Evolutionary conservation across 2,113 vertebrate genomes (phyloP).

Genomic region (Tachuris rubrigastra): DNA sequence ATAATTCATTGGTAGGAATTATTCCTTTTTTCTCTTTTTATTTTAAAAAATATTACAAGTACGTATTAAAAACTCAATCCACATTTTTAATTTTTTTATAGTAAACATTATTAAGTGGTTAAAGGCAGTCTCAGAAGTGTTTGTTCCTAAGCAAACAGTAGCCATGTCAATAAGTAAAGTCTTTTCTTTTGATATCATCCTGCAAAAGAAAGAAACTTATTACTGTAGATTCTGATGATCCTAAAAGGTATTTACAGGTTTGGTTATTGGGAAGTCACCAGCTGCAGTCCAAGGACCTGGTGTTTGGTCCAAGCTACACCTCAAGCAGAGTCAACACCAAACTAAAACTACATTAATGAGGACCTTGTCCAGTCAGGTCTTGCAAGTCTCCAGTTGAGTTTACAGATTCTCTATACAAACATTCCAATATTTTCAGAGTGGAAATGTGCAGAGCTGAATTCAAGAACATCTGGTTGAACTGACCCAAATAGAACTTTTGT

Average conservation of each 20-base stretch:
- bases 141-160: neutral
- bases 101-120: neutral
- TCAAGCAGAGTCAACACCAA: neutral
- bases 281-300: neutral
- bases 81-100: neutral
- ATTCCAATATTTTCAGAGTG: neutral
- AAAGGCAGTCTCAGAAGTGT: neutral
- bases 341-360: neutral
- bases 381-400: neutral
- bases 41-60: neutral
- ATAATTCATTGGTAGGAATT: neutral
- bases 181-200: neutral
- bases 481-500: neutral
- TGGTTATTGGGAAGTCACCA: neutral
- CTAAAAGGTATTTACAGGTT: neutral
- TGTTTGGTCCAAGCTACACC: neutral
- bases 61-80: neutral
- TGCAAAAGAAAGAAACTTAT: neutral
- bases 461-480: neutral
- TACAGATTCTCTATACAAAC: neutral
- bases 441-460: neutral
- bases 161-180: neutral
- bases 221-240: neutral
- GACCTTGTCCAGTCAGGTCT: neutral
- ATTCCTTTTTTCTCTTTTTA: rapidly evolving